A percentile compares a stretch with the other conserved stretches of the same genome.
Evolutionary conservation across 2,888 invertebrate species (phyloP).

Genomic region (Synanthedon myopaeformis): DNA sequence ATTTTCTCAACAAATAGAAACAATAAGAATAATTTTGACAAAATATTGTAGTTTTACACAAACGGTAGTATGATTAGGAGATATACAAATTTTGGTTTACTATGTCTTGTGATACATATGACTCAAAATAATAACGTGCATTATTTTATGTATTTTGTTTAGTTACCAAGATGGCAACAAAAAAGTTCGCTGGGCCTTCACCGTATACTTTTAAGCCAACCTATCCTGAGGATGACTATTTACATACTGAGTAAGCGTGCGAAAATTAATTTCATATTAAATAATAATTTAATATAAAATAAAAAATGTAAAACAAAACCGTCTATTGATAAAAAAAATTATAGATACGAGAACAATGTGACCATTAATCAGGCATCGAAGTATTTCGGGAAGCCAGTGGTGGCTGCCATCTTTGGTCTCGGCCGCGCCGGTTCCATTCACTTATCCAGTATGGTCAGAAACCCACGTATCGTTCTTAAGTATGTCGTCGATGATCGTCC

Average conservation of each 20-base stretch:
- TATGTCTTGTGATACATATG: no score
- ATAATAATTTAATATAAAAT: neutral
- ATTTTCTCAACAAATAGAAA: no score
- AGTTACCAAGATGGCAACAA: conserved; percentile 53
- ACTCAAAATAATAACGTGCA: no score
- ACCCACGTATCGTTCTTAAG: conserved; percentile 56
- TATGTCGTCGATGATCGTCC: conserved; percentile 70
- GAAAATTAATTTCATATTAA: neutral
- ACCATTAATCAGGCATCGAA: conserved; percentile 24
- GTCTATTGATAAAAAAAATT: neutral
- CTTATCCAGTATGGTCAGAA: conserved; percentile 53
- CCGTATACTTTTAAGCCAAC: conserved; percentile 42
- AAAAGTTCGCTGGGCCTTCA: conserved; percentile 58
- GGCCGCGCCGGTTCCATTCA: conserved; percentile 75
- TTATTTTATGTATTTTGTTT: no score
- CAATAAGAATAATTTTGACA: no score
- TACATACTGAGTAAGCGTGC: conserved; percentile 50
- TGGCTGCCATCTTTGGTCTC: conserved; percentile 68
- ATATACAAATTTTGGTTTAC: no score
- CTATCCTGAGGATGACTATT: conserved; percentile 53
- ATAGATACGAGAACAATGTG: conserved; percentile 51
- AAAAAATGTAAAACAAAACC: neutral
- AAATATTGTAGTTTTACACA: no score
- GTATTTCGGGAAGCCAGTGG: conserved; percentile 28
- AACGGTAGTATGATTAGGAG: no score